Percentiles rank a stretch among this genome's conserved stretches.
phyloP scores from a whole-genome alignment of 2,113 vertebrate genomes.

The Lepus europaeus region DNA sequence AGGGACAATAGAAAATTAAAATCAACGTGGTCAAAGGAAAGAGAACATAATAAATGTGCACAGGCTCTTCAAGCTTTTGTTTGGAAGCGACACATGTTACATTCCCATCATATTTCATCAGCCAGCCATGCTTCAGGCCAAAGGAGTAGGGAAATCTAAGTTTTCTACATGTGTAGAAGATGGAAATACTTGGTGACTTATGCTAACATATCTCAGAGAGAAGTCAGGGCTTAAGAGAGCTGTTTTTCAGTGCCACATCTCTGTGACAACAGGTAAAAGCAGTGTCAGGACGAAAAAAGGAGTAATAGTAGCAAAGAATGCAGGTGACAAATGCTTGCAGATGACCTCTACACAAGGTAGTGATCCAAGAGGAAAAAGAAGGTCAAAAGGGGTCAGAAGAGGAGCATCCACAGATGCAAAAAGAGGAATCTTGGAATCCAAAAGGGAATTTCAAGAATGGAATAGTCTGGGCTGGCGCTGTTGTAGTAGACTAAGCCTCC shows the following conservation, averaged over 20 bases:
- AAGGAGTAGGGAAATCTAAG: not conserved
- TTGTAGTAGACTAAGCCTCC: too few relatives aligned
- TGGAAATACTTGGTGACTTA: not conserved
- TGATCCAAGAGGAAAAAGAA: not conserved
- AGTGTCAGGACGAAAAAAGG: not conserved
- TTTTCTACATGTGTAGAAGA: not conserved
- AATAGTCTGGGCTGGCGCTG: not conserved
- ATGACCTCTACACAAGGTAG: not conserved
- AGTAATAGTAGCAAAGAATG: not conserved
- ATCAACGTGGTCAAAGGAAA: not conserved
- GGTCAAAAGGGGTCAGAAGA: not conserved
- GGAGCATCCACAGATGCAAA: not conserved
- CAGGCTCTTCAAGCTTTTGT: not conserved
- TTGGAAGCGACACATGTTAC: not conserved
- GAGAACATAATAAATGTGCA: not conserved
- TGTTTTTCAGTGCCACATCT: not conserved
- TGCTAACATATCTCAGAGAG: not conserved
- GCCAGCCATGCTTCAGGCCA: not conserved
- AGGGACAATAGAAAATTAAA: not conserved
- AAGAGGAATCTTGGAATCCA: not conserved
- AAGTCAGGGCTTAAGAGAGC: not conserved
- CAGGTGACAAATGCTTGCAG: not conserved
- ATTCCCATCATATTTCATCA: not conserved
- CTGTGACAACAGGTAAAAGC: not conserved
- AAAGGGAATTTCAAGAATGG: not conserved